These are phyloP conservation scores for Anoplolepis gracilipes DNA, from an alignment of 1,140 invertebrate species.

Conservation along the genomic window DNA sequence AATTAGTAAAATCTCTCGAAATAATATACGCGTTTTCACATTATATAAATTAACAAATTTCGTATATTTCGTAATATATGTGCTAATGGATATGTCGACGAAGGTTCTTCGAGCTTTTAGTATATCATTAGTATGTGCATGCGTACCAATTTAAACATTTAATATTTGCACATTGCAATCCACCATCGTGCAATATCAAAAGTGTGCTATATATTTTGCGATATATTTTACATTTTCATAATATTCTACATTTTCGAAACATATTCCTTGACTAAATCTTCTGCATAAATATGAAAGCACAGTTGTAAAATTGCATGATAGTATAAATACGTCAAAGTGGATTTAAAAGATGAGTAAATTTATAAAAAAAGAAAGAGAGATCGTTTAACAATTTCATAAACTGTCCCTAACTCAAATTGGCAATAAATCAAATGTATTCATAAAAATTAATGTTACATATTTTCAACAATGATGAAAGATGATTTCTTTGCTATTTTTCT, in stretches of 20 bases:
- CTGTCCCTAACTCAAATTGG: background rate
- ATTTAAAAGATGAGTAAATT: constrained; percentile 19
- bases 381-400: constrained; percentile 7
- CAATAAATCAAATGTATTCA: background rate
- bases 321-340: constrained; percentile 14
- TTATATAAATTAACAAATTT: background rate
- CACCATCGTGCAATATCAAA: background rate
- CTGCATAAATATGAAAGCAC: background rate
- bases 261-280: constrained; percentile 8
- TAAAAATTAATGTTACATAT: background rate
- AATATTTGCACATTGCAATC: constrained; percentile 26
- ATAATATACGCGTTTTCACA: background rate
- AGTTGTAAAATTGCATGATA: constrained; percentile 35
- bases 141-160: background rate
- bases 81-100: background rate
- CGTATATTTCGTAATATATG: constrained; percentile 18
- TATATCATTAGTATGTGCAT: background rate
- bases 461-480: background rate
- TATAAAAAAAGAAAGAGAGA: too few species aligned
- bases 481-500: background rate
- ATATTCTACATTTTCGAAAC: constrained; percentile 16
- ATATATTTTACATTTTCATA: background rate
- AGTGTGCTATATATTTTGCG: background rate
- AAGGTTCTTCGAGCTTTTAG: background rate
- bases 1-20: background rate